Conservation (phyloP, 2,888 invertebrate species). For the Aquatica leii region DNA sequence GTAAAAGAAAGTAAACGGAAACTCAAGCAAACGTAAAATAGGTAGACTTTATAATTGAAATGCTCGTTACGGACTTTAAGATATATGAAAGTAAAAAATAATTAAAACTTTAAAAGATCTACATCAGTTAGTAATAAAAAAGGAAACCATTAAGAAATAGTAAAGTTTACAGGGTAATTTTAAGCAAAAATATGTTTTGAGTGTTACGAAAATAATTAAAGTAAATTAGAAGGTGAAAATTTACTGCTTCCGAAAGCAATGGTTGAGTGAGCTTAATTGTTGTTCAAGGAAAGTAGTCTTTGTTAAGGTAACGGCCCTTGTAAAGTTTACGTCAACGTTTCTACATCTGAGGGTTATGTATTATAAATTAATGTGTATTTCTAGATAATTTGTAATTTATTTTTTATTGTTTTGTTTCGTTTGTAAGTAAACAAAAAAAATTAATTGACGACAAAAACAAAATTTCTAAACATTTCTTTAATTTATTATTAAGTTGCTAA, state of each 20-base stretch:
- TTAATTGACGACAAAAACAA: too few relatives aligned
- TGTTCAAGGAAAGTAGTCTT: slow-evolving; percentile 24
- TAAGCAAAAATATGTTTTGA: slow-evolving; percentile 24
- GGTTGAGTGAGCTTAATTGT: slow-evolving; percentile 28
- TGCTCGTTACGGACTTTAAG: slow-evolving; percentile 26
- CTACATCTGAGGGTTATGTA: background rate
- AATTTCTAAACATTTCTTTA: too few relatives aligned
- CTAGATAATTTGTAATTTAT: slow-evolving; percentile 6
- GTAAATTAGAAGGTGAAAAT: slow-evolving; percentile 31
- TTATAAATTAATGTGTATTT: background rate
- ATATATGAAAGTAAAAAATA: slow-evolving; percentile 31
- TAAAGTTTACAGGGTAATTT: slow-evolving; percentile 23
- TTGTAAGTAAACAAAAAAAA: too few relatives aligned
- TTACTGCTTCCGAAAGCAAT: slow-evolving; percentile 28
- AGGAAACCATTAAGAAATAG: slow-evolving; percentile 14
- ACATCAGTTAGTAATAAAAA: slow-evolving; percentile 21
- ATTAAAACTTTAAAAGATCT: slow-evolving; percentile 32
- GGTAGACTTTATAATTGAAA: slow-evolving; percentile 29
- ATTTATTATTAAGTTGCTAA: too few relatives aligned
- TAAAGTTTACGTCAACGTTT: slow-evolving; percentile 18
- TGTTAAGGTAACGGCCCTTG: slow-evolving; percentile 21
- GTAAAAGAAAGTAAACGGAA: background rate
- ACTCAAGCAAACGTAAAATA: background rate
- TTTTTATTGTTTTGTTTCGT: slow-evolving; percentile 13
- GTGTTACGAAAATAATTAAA: slow-evolving; percentile 29